phyloP scores from a whole-genome alignment of 2,888 invertebrate species.

The Dexiosoma caninum region DNA sequence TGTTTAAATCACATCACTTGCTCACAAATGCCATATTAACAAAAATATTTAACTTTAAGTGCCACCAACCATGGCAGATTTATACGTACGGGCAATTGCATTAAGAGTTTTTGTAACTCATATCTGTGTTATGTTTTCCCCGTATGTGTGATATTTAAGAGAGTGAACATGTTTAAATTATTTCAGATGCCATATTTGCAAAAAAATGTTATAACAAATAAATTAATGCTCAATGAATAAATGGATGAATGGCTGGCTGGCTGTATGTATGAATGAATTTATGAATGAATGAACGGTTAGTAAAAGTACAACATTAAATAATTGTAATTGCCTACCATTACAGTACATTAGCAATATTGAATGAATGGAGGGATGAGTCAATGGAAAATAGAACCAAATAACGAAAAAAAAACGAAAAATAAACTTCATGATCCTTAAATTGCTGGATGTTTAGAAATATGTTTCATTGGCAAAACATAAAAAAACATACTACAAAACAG shows the following conservation, averaged over 20 bases:
- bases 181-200: conserved; percentile 19
- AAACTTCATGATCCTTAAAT: conserved; percentile 42
- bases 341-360: conserved; percentile 76
- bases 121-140: background rate
- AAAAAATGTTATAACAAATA: conserved; percentile 41
- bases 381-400: conserved; percentile 23
- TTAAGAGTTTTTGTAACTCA: conserved; percentile 9
- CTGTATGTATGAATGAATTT: background rate
- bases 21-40: background rate
- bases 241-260: background rate
- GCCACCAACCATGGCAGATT: conserved; percentile 60
- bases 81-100: conserved; percentile 8
- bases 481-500: background rate
- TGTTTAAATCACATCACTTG: conserved; percentile 18
- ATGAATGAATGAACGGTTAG: background rate
- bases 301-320: conserved; percentile 61
- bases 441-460: background rate
- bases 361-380: conserved; percentile 66
- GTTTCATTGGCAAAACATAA: background rate
- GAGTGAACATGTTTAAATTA: conserved; percentile 41
- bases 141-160: background rate
- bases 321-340: conserved; percentile 67
- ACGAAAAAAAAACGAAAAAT: conserved; percentile 4
- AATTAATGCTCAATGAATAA: conserved; percentile 14
- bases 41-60: conserved; percentile 11